These are phyloP conservation scores for Aphodius sticticus DNA, from an alignment of 2,888 invertebrate genomes.

Conservation along the genomic window DNA sequence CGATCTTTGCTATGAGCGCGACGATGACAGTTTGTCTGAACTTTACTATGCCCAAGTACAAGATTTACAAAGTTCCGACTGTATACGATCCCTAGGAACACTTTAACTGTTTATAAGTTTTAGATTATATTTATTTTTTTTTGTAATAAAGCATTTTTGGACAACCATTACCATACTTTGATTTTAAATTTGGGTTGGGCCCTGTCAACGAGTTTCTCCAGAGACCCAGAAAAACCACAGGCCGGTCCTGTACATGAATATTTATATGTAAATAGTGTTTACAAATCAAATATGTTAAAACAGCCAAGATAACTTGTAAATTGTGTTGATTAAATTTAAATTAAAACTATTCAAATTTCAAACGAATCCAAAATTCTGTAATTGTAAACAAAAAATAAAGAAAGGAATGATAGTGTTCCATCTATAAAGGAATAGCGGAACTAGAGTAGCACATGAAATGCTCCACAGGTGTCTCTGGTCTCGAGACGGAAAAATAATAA, in stretches of 20 bases:
- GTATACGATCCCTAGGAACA: conserved; percentile 5
- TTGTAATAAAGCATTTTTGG: neutral
- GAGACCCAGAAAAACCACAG: too few relatives aligned
- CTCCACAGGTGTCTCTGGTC: neutral
- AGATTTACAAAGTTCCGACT: neutral
- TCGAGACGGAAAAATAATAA: neutral
- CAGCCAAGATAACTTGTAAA: too few relatives aligned
- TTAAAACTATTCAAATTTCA: too few relatives aligned
- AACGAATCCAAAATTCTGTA: too few relatives aligned
- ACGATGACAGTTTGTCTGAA: neutral
- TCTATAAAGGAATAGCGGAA: neutral
- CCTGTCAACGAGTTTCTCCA: too few relatives aligned
- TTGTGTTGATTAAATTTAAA: too few relatives aligned
- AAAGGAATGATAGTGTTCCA: neutral
- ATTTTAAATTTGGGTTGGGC: too few relatives aligned
- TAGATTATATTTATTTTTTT: neutral
- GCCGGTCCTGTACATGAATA: too few relatives aligned
- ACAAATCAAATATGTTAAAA: too few relatives aligned
- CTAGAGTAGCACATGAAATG: neutral
- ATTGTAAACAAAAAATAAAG: too few relatives aligned
- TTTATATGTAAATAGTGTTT: too few relatives aligned
- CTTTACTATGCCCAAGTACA: conserved; percentile 7
- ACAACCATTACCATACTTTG: too few relatives aligned
- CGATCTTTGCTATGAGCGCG: neutral
- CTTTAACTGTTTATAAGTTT: neutral